phyloP scores from a whole-genome alignment of 2,113 vertebrate genomes.

The Maylandia zebra region DNA sequence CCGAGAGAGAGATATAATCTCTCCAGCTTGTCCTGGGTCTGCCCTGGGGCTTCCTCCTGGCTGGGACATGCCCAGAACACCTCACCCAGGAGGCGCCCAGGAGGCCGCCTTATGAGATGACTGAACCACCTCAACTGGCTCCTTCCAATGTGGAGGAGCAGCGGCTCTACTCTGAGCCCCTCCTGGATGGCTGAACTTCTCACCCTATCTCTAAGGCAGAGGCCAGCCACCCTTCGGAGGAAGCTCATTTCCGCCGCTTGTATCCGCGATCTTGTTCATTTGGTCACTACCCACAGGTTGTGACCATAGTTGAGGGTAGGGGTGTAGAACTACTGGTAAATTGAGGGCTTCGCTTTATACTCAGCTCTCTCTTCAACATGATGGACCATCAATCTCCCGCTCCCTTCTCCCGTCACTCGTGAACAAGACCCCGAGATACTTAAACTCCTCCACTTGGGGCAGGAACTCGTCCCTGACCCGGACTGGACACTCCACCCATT shows the following conservation, averaged over 20 bases:
- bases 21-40: not conserved
- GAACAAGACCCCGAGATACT: not conserved
- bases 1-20: rapidly evolving
- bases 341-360: not conserved
- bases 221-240: not conserved
- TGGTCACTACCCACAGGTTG: not conserved
- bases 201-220: not conserved
- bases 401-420: not conserved
- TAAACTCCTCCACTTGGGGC: not conserved
- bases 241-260: not conserved
- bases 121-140: not conserved
- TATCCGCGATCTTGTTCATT: rapidly evolving
- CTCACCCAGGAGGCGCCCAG: not conserved
- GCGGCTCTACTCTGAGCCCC: not conserved
- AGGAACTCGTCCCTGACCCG: not conserved
- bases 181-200: not conserved
- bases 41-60: not conserved
- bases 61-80: not conserved
- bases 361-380: not conserved
- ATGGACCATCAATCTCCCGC: not conserved
- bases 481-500: not conserved
- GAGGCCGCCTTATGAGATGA: rapidly evolving
- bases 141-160: not conserved
- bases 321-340: not conserved
- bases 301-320: not conserved